These are phyloP conservation scores for Zoroaster sp. DNA, from an alignment of 53 echinoderm and acorn worm species.

Conservation along the genomic window DNA sequence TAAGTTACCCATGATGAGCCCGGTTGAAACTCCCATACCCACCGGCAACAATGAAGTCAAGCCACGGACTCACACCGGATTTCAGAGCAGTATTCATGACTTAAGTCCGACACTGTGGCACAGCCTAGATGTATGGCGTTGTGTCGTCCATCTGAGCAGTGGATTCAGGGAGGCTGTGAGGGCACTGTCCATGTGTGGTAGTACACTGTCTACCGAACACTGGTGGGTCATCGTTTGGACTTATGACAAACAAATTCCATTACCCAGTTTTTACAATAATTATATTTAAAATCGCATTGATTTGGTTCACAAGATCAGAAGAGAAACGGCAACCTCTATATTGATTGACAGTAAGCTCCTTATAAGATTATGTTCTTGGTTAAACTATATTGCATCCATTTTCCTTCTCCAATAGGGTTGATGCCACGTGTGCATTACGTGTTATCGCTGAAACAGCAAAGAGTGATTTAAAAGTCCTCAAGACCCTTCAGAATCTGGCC, in stretches of 20 bases:
- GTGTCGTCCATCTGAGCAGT: conserved; percentile 84
- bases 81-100: conserved; percentile 95
- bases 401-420: conserved; percentile 70
- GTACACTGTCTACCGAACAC: conserved; percentile 83
- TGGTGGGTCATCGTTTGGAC: conserved; percentile 61
- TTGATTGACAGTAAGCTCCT: too few relatives aligned
- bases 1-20: conserved; percentile 23
- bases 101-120: conserved; percentile 97
- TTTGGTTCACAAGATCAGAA: too few relatives aligned
- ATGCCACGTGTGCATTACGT: conserved; percentile 87
- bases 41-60: background rate
- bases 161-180: conserved; percentile 86
- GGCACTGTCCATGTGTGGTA: conserved; percentile 91
- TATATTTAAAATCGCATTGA: too few relatives aligned
- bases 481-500: conserved; percentile 90
- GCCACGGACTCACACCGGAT: conserved; percentile 49
- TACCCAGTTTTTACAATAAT: background rate
- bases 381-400: background rate
- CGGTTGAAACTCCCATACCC: conserved; percentile 15
- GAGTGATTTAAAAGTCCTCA: conserved; percentile 76
- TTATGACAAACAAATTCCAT: background rate
- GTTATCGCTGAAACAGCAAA: conserved; percentile 89
- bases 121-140: conserved; percentile 96
- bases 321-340: too few relatives aligned
- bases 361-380: too few relatives aligned